These are phyloP conservation scores for Xylocopa sonorina DNA, from an alignment of 1,140 invertebrate genomes.

Conservation along the genomic window DNA sequence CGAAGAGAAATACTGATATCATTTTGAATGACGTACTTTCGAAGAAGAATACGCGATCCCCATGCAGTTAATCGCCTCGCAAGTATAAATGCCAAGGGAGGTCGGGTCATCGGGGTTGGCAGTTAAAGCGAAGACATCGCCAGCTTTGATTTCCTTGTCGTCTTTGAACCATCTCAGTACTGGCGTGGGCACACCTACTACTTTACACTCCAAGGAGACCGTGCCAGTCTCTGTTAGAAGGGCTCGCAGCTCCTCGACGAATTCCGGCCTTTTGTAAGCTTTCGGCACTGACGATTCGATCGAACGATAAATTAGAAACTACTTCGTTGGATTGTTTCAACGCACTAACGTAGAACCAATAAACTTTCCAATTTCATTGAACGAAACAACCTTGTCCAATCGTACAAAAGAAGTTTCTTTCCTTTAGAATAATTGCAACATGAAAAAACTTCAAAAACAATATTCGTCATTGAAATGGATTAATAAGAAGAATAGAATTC, in stretches of 20 bases:
- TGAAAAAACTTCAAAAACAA: no score
- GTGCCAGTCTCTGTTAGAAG: constrained; percentile 93
- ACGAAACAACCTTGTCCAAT: no score
- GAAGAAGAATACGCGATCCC: constrained; percentile 91
- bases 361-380: no score
- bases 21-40: constrained; percentile 78
- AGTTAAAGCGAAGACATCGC: constrained; percentile 92
- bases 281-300: constrained; percentile 87
- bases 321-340: no score
- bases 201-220: constrained; percentile 94
- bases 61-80: constrained; percentile 94
- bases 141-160: constrained; percentile 92
- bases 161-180: constrained; percentile 92
- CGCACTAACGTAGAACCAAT: no score
- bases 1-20: no score
- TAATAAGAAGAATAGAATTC: no score
- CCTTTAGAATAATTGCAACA: no score
- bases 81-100: constrained; percentile 92
- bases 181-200: constrained; percentile 92
- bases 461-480: no score
- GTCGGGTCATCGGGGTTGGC: constrained; percentile 91
- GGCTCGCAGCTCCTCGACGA: constrained; percentile 90
- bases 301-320: not conserved
- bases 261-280: constrained; percentile 93
- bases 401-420: no score